Evolutionary conservation across 2,113 vertebrate genomes (phyloP), one percentile per base, ranked within the genome.

Genomic region (Ammodytes dubius): DNA sequence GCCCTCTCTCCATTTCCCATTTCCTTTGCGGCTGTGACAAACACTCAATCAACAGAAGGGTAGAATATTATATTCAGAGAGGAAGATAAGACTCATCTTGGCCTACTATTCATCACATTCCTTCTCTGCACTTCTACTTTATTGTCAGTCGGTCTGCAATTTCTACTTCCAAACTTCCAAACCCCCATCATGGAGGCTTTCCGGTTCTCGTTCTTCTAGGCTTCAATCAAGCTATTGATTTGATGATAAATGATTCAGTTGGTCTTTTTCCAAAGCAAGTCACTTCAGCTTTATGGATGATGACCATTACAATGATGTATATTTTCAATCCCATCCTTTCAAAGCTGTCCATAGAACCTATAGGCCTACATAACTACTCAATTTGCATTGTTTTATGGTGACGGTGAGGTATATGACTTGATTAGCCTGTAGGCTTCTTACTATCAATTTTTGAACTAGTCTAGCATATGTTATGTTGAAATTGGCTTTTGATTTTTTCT

Each of bases 41-140:
- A 27, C 27, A 27, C 27, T 27, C 27, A 27, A 27, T 27, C 58
- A 84, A 70, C 15, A 46, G 13, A 13, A 69, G 39, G 15, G 1
- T 17, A 6, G 50, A 35, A 27, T 39, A n/a, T 42, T 65, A 12
- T 56, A 39, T 68, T 70, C 50, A 59, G 12, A 67, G 19, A 77
- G 43, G 12, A 11, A 6, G 27, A 5, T 50, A 37, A 39, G 42
- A 60, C 42, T 14, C 57, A 61, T 58, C 47, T 27, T 27, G 27
- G 27, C 27, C n/a, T 8, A 6, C 61, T 2, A 43, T 58, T 54
- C 19, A 37, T 39, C 68, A 42, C 46, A 27, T 40, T 40, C 2
- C 63, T 14, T 63, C 73, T 47, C 19, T 63, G 12, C 7, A 8
- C 12, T 40, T 61, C 19, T 35, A 1, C 17, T 35, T 69, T 77